Conservation (phyloP, 2,797 vertebrate species). For the Cetoscarus ocellatus region DNA sequence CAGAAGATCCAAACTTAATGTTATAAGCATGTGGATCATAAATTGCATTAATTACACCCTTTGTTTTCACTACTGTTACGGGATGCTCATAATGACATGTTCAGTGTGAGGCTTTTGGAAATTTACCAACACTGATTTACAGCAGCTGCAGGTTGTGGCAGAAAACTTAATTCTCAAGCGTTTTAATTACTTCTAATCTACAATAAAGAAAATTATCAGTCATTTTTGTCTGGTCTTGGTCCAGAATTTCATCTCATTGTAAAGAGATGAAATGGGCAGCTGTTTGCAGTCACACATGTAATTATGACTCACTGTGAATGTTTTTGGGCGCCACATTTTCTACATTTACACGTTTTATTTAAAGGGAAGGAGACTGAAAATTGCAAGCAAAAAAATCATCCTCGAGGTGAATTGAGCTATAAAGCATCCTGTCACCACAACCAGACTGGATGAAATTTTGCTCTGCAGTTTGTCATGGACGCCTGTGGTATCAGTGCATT, state of each 20-base stretch:
- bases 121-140: neutral
- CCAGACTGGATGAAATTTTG: neutral
- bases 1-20: neutral
- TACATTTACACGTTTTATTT: conserved; percentile 33
- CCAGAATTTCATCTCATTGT: conserved; percentile 3
- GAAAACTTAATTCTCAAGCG: conserved; percentile 12
- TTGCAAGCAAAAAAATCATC: neutral
- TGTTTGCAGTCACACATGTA: conserved; percentile 13
- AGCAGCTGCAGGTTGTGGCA: neutral
- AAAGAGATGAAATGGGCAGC: neutral
- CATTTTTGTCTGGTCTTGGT: conserved; percentile 16
- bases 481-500: too few relatives aligned
- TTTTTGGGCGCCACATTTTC: neutral
- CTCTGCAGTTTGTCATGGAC: too few relatives aligned
- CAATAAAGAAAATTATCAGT: conserved; percentile 28
- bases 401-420: neutral
- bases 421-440: conserved; percentile 21
- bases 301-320: conserved; percentile 11
- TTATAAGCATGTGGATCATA: conserved; percentile 2
- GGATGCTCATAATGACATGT: neutral
- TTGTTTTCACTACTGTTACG: neutral
- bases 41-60: neutral
- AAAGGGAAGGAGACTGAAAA: conserved; percentile 18
- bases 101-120: neutral
- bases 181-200: conserved; percentile 22